Evolutionary conservation across 2,797 vertebrate species (phyloP).

Genomic region (Chloroceryle amazona): DNA sequence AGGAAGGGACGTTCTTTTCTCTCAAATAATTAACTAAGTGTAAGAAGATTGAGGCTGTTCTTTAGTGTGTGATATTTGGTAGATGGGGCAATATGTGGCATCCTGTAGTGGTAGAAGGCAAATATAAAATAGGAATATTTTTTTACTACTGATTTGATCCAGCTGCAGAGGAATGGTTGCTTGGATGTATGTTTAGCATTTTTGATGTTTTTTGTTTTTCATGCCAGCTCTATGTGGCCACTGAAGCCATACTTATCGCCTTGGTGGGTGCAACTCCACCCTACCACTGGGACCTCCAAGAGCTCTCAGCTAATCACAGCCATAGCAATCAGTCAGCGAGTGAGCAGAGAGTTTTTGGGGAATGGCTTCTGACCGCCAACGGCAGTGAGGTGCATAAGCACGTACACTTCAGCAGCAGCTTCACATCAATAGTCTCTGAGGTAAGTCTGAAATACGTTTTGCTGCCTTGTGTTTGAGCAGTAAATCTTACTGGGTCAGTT

Average conservation of each 20-base stretch:
- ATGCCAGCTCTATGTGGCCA: slow-evolving; percentile 82
- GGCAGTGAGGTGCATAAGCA: slow-evolving; percentile 78
- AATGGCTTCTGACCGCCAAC: slow-evolving; percentile 81
- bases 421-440: slow-evolving; percentile 86
- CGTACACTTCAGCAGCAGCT: slow-evolving; percentile 77
- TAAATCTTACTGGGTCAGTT: not conserved
- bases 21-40: not conserved
- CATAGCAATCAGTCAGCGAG: slow-evolving; percentile 58
- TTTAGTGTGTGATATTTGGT: not conserved
- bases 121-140: not conserved
- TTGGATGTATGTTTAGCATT: not conserved
- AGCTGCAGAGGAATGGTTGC: not conserved
- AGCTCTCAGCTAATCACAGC: slow-evolving; percentile 72
- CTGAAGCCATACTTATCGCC: slow-evolving; percentile 82
- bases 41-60: not conserved
- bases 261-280: slow-evolving; percentile 82
- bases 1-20: not conserved
- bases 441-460: slow-evolving; percentile 55
- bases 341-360: slow-evolving; percentile 66
- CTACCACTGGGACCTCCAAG: slow-evolving; percentile 81
- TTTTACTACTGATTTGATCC: not conserved
- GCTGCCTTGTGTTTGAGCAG: rapidly evolving
- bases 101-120: not conserved
- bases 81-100: rapidly evolving
- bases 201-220: slow-evolving; percentile 26